Conservation (phyloP, 2,113 vertebrate genomes). For the Tympanuchus pallidicinctus region DNA sequence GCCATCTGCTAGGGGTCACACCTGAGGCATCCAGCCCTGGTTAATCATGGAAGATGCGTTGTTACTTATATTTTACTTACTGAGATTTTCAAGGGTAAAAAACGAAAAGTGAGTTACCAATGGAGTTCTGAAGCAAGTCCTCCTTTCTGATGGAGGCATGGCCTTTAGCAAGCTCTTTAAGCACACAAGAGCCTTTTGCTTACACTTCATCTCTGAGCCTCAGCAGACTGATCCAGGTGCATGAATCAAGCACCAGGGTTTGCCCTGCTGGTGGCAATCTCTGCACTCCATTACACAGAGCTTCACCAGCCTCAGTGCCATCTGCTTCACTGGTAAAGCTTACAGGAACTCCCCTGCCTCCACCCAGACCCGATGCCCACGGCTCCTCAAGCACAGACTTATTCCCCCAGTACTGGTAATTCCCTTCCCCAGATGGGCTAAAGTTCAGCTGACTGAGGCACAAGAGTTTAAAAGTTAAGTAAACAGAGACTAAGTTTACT, state of each 20-base stretch:
- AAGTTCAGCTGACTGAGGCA: constrained; percentile 40
- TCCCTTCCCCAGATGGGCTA: not conserved
- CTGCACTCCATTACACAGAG: not conserved
- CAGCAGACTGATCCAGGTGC: not conserved
- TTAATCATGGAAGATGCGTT: not conserved
- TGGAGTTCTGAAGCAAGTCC: not conserved
- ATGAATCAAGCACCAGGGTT: accelerated
- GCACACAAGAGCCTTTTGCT: not conserved
- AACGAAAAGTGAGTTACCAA: not conserved
- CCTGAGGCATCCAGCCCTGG: not conserved
- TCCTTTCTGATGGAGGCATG: not conserved
- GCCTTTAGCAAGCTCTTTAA: not conserved
- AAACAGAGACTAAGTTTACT: constrained; percentile 31
- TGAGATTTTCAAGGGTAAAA: not conserved
- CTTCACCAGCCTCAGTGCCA: not conserved
- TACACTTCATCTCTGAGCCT: not conserved
- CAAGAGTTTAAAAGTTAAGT: not conserved
- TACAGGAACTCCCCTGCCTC: not conserved
- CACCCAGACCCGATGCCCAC: not conserved
- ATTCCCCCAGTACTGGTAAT: not conserved
- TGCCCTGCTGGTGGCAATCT: accelerated
- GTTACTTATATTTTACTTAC: not conserved
- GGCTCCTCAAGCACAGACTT: not conserved
- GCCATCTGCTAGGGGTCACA: constrained; percentile 44
- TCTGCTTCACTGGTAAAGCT: not conserved